Base-by-base conservation (phyloP, 2,888 invertebrate genomes). In the Boloria selene region DNA sequence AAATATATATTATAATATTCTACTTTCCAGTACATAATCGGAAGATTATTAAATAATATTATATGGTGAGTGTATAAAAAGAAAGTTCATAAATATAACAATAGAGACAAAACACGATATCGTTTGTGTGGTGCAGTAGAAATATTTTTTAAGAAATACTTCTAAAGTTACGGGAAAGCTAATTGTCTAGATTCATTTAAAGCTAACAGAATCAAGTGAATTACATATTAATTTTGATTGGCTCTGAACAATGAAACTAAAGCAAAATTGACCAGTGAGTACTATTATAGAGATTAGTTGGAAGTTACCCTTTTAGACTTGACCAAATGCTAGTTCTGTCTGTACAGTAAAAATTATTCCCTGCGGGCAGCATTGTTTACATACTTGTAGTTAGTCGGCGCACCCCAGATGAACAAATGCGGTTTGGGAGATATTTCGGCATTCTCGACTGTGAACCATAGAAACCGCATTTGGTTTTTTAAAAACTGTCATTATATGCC, bases 221-320 rank as follows among this genome's bases (percentile, higher is more conserved):
- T 84, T 79, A 80, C 74, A 72, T 77, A 82, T 81, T 84, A 78
- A 80, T 82, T 81, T 83, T 82, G 79, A 83, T 81, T 82, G 79
- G 79, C 75, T 77, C 67, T 26, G n/a, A 17, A 49, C 45, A 22
- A 63, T 38, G 31, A 50, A 44, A 51, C 50, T 51, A 49, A 13
- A 56, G 22, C 13, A 53, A 65, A 65, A 42, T 26, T 4, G 56
- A 51, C 38, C 17, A 56, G 17, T 18, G 45, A 38, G n/a, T 38
- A 58, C 22, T 55, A 22, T 59, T 54, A n/a, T 13, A 18, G 45
- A 31, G 16, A 13, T 65, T 59, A 45, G 42, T 22, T 52, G 13
- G 45, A 68, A 68, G 47, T 58, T 54, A 42, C 49, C 17, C 18
- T 49, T 62, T 55, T 51, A 22, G 54, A 68, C 31, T 66, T 54